Evolutionary conservation across 2,113 vertebrate species (phyloP).

Genomic region (Plotosus lineatus): DNA sequence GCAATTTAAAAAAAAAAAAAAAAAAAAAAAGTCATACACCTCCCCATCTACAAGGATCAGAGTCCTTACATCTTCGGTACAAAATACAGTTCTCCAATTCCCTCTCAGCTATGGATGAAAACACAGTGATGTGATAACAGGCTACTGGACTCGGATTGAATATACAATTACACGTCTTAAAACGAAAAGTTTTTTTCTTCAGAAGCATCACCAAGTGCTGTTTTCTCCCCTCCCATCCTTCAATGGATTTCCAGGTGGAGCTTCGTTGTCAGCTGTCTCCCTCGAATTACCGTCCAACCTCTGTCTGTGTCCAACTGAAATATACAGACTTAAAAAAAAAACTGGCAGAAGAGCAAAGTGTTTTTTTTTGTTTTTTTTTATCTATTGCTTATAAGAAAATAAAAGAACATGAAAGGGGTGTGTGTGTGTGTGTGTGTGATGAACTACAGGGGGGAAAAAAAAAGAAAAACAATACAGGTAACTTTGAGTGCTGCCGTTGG

Average conservation of each 20-base stretch:
- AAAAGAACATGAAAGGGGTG: slow-evolving; percentile 29
- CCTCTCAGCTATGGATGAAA: slow-evolving; percentile 54
- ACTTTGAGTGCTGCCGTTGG: slow-evolving; percentile 48
- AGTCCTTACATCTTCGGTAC: slow-evolving; percentile 50
- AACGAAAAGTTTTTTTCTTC: slow-evolving; percentile 53
- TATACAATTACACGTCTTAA: slow-evolving; percentile 48
- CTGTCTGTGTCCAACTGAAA: slow-evolving; percentile 37
- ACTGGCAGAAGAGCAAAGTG: slow-evolving; percentile 45
- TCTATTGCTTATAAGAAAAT: slow-evolving; percentile 58
- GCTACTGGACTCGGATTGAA: slow-evolving; percentile 53
- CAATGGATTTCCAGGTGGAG: slow-evolving; percentile 41
- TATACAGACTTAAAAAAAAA: slow-evolving; percentile 47
- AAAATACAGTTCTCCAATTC: slow-evolving; percentile 45
- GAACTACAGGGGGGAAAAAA: neutral
- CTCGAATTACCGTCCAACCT: slow-evolving; percentile 21
- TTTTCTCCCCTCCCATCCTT: neutral
- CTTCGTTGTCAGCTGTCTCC: slow-evolving; percentile 30
- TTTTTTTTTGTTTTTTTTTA: slow-evolving; percentile 38
- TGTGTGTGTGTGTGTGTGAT: no score
- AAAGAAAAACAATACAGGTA: slow-evolving; percentile 48
- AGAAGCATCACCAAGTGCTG: slow-evolving; percentile 57
- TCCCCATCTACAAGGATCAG: slow-evolving; percentile 47
- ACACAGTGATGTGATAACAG: slow-evolving; percentile 61
- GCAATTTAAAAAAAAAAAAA: slow-evolving; percentile 44
- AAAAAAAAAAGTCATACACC: slow-evolving; percentile 22